Conservation (phyloP, 2,888 invertebrate genomes). For the Andrena dorsata region DNA sequence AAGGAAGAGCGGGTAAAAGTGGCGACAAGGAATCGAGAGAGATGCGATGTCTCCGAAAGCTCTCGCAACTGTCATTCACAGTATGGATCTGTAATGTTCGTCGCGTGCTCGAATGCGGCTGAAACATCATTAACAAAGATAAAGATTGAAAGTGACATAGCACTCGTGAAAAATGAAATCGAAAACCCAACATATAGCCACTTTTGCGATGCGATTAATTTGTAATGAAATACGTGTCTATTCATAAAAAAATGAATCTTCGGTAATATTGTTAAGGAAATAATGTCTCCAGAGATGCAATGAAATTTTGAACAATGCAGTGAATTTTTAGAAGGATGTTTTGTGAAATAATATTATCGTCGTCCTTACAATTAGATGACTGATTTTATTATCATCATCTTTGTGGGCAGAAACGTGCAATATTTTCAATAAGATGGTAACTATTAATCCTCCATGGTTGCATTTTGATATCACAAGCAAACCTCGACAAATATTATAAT, state of each 20-base stretch:
- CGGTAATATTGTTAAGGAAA: no score
- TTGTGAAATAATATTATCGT: no score
- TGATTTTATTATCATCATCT: background rate
- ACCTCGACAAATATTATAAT: no score
- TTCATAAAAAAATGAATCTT: no score
- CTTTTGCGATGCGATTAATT: background rate
- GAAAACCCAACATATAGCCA: background rate
- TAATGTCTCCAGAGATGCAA: no score
- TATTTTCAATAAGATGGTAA: background rate
- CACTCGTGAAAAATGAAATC: background rate
- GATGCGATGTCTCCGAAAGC: background rate
- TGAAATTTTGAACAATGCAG: no score
- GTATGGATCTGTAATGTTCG: background rate
- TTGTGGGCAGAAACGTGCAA: background rate
- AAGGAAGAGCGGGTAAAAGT: conserved; percentile 2
- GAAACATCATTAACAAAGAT: background rate
- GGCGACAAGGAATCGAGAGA: conserved; percentile 13
- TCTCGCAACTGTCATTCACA: no score
- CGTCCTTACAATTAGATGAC: no score
- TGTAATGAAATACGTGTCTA: background rate
- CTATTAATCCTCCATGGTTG: background rate
- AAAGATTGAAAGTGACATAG: background rate
- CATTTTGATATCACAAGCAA: background rate
- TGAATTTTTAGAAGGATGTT: no score
- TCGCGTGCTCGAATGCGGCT: background rate